Conservation (phyloP, 2,888 invertebrate species). For the Pyrrhosoma nymphula region DNA sequence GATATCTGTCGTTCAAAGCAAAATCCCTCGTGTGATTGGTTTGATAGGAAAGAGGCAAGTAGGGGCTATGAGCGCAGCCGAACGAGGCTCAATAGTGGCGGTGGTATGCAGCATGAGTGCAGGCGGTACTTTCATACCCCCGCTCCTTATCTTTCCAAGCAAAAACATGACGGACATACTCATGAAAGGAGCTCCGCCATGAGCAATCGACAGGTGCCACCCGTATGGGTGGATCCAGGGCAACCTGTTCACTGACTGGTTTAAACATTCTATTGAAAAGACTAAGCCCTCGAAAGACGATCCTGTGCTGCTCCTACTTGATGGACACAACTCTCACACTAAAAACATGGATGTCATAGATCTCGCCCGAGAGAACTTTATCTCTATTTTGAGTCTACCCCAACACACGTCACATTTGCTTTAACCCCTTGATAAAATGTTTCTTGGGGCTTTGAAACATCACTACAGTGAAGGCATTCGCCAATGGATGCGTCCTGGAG, state of each 20-base stretch:
- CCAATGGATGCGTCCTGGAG: not conserved
- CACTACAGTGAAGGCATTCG: not conserved
- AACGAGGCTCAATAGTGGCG: slow-evolving; percentile 68
- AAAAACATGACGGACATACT: no score
- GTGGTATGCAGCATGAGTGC: slow-evolving; percentile 69
- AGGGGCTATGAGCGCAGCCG: slow-evolving; percentile 11
- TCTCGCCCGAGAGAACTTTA: not conserved
- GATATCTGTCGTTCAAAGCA: not conserved
- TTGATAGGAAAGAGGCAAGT: not conserved
- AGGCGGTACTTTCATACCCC: slow-evolving; percentile 68
- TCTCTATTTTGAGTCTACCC: not conserved
- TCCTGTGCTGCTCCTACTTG: not conserved
- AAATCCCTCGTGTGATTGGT: not conserved
- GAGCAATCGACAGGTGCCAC: no score
- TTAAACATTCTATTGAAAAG: no score
- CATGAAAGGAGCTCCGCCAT: no score
- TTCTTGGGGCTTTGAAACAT: not conserved
- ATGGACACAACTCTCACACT: not conserved
- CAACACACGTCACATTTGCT: not conserved
- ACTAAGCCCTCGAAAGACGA: no score
- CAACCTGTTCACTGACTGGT: no score
- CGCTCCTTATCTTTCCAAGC: slow-evolving; percentile 69
- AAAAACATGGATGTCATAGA: not conserved
- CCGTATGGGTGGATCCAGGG: no score
- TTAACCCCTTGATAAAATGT: not conserved